Conservation (phyloP, 2,113 vertebrate species). For the Pseudorectes ferrugineus region DNA sequence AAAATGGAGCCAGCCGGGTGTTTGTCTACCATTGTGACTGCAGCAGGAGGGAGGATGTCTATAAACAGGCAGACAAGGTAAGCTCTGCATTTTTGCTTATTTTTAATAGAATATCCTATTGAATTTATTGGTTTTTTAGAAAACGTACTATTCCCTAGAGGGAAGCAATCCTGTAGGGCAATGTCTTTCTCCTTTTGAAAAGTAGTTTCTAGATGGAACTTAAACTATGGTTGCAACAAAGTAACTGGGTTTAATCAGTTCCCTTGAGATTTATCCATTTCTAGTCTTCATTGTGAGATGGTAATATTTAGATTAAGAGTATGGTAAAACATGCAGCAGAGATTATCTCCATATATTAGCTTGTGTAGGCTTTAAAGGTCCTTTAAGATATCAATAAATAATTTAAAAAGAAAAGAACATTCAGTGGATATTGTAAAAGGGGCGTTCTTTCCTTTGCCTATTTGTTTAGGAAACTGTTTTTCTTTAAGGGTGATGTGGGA, state of each 20-base stretch:
- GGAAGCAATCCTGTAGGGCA: background rate
- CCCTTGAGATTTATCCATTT: background rate
- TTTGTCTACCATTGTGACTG: conserved; percentile 82
- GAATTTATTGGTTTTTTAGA: background rate
- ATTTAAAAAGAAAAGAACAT: background rate
- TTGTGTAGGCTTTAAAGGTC: background rate
- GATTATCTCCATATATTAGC: background rate
- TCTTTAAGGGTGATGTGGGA: background rate
- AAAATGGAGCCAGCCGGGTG: conserved; percentile 61
- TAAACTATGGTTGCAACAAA: background rate
- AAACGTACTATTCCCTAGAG: background rate
- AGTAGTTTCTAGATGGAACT: background rate
- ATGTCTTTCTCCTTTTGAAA: background rate
- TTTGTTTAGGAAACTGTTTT: background rate
- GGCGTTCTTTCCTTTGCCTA: background rate
- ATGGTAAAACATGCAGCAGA: background rate
- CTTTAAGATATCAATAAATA: background rate
- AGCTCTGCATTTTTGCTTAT: background rate
- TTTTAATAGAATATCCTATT: background rate
- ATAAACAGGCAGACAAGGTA: conserved; percentile 84
- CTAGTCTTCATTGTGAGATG: background rate
- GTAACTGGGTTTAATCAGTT: background rate
- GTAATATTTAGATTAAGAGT: background rate
- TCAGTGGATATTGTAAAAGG: background rate
- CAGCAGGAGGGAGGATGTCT: conserved; percentile 78